Percentiles rank a stretch among this genome's conserved stretches.
These are phyloP conservation scores for Papilio polytes DNA, from an alignment of 1,140 invertebrate species.

Conservation along the genomic window DNA sequence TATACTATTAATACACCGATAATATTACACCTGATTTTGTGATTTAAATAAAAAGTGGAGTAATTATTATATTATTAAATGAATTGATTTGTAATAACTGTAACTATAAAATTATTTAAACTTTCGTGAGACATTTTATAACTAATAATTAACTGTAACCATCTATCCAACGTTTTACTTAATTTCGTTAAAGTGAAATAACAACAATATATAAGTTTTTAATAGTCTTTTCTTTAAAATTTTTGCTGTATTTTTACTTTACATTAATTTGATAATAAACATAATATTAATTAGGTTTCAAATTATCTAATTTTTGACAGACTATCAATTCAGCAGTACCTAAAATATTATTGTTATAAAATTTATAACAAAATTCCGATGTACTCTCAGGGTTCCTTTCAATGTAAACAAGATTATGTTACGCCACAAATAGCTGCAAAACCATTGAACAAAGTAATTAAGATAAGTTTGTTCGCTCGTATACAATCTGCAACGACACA, in stretches of 20 bases:
- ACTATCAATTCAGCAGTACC: not conserved
- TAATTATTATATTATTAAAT: not conserved
- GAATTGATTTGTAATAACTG: not conserved
- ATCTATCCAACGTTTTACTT: too few relatives aligned
- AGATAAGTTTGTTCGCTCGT: conserved; percentile 24
- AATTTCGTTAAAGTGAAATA: too few relatives aligned
- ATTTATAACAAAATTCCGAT: not conserved
- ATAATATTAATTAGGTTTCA: not conserved
- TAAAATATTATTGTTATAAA: not conserved
- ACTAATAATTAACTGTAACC: too few relatives aligned
- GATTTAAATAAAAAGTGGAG: not conserved
- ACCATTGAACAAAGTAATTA: conserved; percentile 24
- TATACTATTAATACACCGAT: not conserved
- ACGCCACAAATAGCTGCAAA: conserved; percentile 5
- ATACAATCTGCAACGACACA: conserved; percentile 14
- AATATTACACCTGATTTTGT: not conserved
- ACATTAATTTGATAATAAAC: not conserved
- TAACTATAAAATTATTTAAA: too few relatives aligned
- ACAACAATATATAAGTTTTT: too few relatives aligned
- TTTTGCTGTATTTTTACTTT: not conserved
- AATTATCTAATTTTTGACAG: not conserved
- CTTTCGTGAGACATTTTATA: too few relatives aligned
- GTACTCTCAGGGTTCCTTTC: not conserved
- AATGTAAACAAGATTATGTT: conserved; percentile 23
- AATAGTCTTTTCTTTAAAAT: not conserved